Conservation (phyloP, 1,140 invertebrate species). For the Papilio xuthus region DNA sequence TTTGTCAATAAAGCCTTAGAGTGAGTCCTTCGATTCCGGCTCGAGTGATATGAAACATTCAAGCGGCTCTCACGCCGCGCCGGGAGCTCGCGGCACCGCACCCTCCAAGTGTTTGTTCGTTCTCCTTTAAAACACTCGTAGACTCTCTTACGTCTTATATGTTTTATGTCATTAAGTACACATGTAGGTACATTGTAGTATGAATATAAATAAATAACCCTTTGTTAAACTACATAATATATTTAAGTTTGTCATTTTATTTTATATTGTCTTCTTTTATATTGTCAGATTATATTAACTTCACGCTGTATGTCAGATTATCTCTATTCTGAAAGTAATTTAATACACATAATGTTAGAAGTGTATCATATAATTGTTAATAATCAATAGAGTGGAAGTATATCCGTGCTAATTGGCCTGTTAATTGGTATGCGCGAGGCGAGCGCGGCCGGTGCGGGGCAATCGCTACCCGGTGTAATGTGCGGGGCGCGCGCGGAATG, state of each 20-base stretch:
- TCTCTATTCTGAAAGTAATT: too few species aligned
- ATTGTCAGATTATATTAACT: too few species aligned
- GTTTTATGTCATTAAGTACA: not conserved
- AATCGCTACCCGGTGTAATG: conserved; percentile 2
- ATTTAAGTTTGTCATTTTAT: not conserved
- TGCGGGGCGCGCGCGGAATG: not conserved
- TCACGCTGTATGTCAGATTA: too few species aligned
- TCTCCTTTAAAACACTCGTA: not conserved
- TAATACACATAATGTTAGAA: not conserved
- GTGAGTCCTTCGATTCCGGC: not conserved
- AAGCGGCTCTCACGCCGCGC: not conserved
- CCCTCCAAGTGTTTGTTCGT: not conserved
- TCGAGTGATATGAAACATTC: conserved; percentile 16
- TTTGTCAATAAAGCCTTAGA: conserved; percentile 23
- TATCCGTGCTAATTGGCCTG: not conserved
- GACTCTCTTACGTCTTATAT: not conserved
- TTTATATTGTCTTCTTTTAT: too few species aligned
- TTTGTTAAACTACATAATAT: not conserved
- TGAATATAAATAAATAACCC: not conserved
- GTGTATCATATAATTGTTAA: not conserved
- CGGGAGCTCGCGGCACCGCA: not conserved
- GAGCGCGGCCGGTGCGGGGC: not conserved
- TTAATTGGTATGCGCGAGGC: not conserved
- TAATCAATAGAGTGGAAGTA: not conserved
- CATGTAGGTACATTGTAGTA: not conserved